These are phyloP conservation scores for Cenopis cana DNA, from an alignment of 2,888 invertebrate genomes.

Conservation along the genomic window DNA sequence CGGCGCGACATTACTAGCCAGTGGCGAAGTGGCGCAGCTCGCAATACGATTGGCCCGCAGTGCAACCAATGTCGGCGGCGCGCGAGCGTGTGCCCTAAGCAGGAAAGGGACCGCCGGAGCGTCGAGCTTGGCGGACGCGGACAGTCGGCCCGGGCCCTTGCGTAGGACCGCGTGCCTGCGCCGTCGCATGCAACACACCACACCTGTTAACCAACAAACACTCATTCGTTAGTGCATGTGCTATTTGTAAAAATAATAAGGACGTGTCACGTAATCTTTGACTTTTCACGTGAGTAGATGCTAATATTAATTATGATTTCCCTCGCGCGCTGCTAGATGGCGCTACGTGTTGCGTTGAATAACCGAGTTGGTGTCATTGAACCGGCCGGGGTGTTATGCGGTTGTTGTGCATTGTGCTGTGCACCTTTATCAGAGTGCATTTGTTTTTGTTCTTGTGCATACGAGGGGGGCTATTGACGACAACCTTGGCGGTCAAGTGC, in stretches of 20 bases:
- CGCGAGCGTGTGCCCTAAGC: slow-evolving; percentile 66
- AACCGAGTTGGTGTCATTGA: slow-evolving; percentile 70
- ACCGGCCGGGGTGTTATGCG: slow-evolving; percentile 65
- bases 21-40: slow-evolving; percentile 61
- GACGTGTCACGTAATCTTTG: slow-evolving; percentile 58
- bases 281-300: slow-evolving; percentile 73
- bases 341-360: slow-evolving; percentile 64
- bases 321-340: slow-evolving; percentile 68
- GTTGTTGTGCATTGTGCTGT: slow-evolving; percentile 49
- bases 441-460: slow-evolving; percentile 52
- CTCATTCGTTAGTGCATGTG: slow-evolving; percentile 62
- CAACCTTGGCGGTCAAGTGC: slow-evolving; percentile 26
- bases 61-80: slow-evolving; percentile 67
- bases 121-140: slow-evolving; percentile 49
- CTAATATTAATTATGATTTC: slow-evolving; percentile 60
- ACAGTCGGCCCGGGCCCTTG: slow-evolving; percentile 80
- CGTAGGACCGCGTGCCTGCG: slow-evolving; percentile 65
- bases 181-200: slow-evolving; percentile 59
- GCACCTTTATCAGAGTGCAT: slow-evolving; percentile 61
- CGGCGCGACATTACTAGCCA: slow-evolving; percentile 60
- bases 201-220: slow-evolving; percentile 67
- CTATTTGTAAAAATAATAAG: slow-evolving; percentile 57
- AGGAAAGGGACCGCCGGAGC: slow-evolving; percentile 71
- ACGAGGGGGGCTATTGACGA: slow-evolving; percentile 10
- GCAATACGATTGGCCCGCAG: slow-evolving; percentile 64